phyloP scores from a whole-genome alignment of 2,113 vertebrate species.

The Petromus typicus region DNA sequence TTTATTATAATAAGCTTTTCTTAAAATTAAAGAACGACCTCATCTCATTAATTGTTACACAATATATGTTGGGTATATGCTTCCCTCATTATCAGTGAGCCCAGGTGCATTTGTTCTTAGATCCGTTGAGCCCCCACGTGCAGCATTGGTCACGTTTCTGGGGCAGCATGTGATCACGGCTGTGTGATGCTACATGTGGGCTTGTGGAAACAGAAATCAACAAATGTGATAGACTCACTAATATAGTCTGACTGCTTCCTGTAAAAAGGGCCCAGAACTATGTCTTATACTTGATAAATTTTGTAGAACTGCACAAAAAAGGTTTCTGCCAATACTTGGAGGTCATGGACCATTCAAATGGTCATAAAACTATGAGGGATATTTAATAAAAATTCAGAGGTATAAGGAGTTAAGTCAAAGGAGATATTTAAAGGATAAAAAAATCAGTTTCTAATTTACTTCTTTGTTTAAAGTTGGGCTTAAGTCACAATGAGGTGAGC shows the following conservation, averaged over 20 bases:
- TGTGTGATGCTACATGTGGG: neutral
- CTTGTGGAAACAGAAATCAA: neutral
- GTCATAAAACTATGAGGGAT: neutral
- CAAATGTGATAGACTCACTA: neutral
- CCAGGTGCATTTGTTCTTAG: neutral
- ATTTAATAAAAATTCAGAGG: neutral
- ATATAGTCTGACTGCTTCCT: neutral
- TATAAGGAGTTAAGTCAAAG: neutral
- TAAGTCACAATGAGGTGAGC: neutral
- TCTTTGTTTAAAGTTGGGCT: neutral
- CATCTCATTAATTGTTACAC: neutral
- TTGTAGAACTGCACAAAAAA: neutral
- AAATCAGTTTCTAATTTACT: neutral
- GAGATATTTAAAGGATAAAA: neutral
- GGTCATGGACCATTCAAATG: neutral
- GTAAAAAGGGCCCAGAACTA: neutral
- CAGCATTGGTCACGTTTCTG: neutral
- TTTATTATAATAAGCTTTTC: neutral
- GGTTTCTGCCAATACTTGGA: neutral
- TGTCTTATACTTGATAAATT: neutral
- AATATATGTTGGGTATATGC: neutral
- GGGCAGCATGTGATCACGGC: too few relatives aligned
- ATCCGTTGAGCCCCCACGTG: neutral
- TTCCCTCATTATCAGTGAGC: neutral
- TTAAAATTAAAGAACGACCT: neutral